Evolutionary conservation across 2,888 invertebrate genomes (phyloP).

Genomic region (Conops quadrifasciatus): DNA sequence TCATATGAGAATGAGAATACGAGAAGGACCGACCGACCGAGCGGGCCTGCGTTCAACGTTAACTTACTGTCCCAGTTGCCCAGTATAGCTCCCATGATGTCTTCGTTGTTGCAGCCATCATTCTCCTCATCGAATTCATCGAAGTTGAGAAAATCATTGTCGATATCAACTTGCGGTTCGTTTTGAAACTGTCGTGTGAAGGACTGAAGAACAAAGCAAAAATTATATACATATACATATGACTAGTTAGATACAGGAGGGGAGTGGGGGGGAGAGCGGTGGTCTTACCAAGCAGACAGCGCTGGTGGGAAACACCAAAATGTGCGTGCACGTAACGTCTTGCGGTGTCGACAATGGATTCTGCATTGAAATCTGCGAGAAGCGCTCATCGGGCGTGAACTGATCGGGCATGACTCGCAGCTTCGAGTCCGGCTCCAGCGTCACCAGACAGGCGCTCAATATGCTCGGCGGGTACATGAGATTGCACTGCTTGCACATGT

Average conservation of each 20-base stretch:
- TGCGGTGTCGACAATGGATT: constrained; percentile 93
- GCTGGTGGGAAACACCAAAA: constrained; percentile 97
- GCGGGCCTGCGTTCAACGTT: neutral
- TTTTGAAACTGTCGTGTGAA: constrained; percentile 61
- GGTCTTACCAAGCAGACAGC: constrained; percentile 84
- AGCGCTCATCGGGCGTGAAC: constrained; percentile 94
- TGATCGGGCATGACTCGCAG: constrained; percentile 93
- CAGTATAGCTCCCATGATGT: constrained; percentile 78
- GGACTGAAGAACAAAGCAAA: constrained; percentile 46
- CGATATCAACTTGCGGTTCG: constrained; percentile 68
- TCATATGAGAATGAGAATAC: neutral
- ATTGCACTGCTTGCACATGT: constrained; percentile 89
- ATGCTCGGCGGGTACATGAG: constrained; percentile 90
- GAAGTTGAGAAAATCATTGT: constrained; percentile 73
- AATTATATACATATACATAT: too few relatives aligned
- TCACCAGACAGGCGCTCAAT: constrained; percentile 96
- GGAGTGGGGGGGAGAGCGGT: too few relatives aligned
- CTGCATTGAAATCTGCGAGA: constrained; percentile 86
- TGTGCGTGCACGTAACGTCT: constrained; percentile 97
- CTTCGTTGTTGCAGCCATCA: constrained; percentile 60
- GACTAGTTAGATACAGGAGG: too few relatives aligned
- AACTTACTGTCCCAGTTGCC: constrained; percentile 70
- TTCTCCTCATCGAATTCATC: constrained; percentile 69
- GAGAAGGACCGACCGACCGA: too few relatives aligned
- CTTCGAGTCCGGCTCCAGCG: constrained; percentile 88